A percentile compares a stretch with the other conserved stretches of the same genome.
Evolutionary conservation across 53 echinoderm and acorn worm species (phyloP).

Genomic region (Hippasteria phrygiana): DNA sequence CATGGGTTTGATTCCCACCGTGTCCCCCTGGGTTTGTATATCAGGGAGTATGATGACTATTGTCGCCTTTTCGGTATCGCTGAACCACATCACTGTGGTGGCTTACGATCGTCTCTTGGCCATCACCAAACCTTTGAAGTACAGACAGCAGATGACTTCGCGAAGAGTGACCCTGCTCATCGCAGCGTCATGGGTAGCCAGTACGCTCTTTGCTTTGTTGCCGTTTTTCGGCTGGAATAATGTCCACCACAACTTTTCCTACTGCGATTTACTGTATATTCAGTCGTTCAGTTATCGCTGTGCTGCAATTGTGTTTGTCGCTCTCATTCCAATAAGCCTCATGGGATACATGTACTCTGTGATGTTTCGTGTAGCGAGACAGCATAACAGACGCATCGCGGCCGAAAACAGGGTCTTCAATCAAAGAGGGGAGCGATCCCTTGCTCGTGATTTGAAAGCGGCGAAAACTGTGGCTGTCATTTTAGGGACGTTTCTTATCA

Average conservation of each 20-base stretch:
- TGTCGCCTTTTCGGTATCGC: slow-evolving; percentile 64
- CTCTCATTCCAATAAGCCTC: neutral
- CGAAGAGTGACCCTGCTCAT: slow-evolving; percentile 38
- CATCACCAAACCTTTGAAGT: slow-evolving; percentile 75
- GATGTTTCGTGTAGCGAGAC: slow-evolving; percentile 30
- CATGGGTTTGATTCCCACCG: slow-evolving; percentile 27
- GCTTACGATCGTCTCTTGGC: slow-evolving; percentile 76
- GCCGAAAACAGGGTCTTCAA: neutral
- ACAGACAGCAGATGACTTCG: slow-evolving; percentile 56
- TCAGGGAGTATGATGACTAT: slow-evolving; percentile 41
- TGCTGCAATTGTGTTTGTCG: neutral
- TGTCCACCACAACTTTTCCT: neutral
- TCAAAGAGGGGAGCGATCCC: slow-evolving; percentile 4
- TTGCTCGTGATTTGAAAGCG: slow-evolving; percentile 73
- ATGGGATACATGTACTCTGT: slow-evolving; percentile 28
- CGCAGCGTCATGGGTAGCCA: neutral
- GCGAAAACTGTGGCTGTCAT: slow-evolving; percentile 74
- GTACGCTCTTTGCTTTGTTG: neutral
- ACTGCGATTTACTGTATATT: slow-evolving; percentile 55
- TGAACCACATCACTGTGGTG: slow-evolving; percentile 69
- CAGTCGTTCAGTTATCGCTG: slow-evolving; percentile 35
- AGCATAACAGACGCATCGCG: slow-evolving; percentile 37
- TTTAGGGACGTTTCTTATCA: slow-evolving; percentile 70
- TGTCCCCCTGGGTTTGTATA: slow-evolving; percentile 61
- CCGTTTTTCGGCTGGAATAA: slow-evolving; percentile 53